These are phyloP conservation scores for Cistogaster globosa DNA, from an alignment of 2,888 invertebrate species.

Conservation along the genomic window DNA sequence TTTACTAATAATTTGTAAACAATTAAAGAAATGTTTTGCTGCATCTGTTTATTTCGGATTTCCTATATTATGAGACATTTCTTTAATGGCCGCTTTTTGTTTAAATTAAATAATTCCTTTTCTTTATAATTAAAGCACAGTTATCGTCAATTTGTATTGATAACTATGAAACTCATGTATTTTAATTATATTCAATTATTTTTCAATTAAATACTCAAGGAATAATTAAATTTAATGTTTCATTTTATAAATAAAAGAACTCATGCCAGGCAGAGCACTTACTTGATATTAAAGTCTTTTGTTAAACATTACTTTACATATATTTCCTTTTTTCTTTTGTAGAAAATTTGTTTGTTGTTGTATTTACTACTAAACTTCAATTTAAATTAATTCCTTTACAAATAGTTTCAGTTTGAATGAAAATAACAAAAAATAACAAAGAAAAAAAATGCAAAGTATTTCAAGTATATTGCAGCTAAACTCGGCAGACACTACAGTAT, in stretches of 20 bases:
- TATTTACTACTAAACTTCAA: constrained; percentile 60
- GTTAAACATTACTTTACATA: constrained; percentile 1
- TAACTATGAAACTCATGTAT: constrained; percentile 10
- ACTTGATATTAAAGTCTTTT: constrained; percentile 19
- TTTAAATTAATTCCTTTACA: constrained; percentile 71
- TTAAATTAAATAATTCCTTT: not conserved
- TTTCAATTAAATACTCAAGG: constrained; percentile 46
- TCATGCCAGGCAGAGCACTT: not conserved
- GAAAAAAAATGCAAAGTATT: constrained; percentile 35
- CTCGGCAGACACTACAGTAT: constrained; percentile 57
- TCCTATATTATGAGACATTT: too few species aligned
- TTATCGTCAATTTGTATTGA: constrained; percentile 5
- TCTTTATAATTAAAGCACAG: too few species aligned
- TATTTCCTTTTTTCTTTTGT: not conserved
- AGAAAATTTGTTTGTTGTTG: constrained; percentile 5
- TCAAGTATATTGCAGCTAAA: constrained; percentile 45
- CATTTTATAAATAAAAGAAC: constrained; percentile 14
- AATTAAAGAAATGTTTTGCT: too few species aligned
- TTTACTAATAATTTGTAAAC: too few species aligned
- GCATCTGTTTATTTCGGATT: too few species aligned
- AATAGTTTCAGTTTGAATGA: constrained; percentile 62
- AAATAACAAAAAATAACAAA: not conserved
- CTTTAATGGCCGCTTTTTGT: too few species aligned
- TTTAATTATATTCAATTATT: constrained; percentile 56
- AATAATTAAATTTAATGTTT: constrained; percentile 52